A percentile compares a stretch with the other conserved stretches of the same genome.
These are phyloP conservation scores for Drosophila kanapiae DNA, from an alignment of 1,140 invertebrate genomes.

Conservation along the genomic window DNA sequence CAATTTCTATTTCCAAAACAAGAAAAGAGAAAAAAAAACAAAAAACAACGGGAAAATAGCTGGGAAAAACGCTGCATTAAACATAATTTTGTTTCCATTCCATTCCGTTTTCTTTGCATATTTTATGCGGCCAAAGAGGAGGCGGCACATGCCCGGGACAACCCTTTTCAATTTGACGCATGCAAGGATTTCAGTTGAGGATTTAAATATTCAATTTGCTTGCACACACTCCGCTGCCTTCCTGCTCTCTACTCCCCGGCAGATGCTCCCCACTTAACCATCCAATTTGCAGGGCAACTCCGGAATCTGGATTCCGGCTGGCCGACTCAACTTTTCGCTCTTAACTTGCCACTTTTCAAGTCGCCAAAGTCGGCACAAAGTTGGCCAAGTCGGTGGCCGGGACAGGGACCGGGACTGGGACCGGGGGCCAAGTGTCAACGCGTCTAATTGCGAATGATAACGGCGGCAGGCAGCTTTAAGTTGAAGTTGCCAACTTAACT, in stretches of 20 bases:
- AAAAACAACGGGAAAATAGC: not conserved
- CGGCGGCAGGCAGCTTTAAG: conserved; percentile 58
- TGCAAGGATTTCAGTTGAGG: conserved; percentile 54
- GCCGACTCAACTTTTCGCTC: conserved; percentile 48
- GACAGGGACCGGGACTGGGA: not conserved
- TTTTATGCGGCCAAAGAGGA: conserved; percentile 41
- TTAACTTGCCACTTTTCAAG: conserved; percentile 23
- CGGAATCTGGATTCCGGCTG: conserved; percentile 19
- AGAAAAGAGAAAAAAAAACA: not conserved
- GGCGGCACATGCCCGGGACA: conserved; percentile 6
- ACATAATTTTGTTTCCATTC: conserved; percentile 64
- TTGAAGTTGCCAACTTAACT: conserved; percentile 41
- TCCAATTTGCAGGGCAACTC: conserved; percentile 47
- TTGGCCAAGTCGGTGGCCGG: conserved; percentile 23
- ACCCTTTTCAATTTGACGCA: conserved; percentile 70
- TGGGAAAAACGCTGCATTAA: conserved; percentile 45
- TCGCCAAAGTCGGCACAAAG: conserved; percentile 11
- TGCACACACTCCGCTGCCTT: not conserved
- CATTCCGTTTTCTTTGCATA: conserved; percentile 57
- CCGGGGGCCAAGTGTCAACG: conserved; percentile 68
- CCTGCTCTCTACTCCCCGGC: conserved; percentile 7
- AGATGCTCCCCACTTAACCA: conserved; percentile 55
- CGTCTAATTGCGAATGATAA: conserved; percentile 78
- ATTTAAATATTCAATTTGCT: conserved; percentile 81
- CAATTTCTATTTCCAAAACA: conserved; percentile 55